Base-by-base conservation (phyloP, 2,113 vertebrate species). In the Geothlypis trichas region DNA sequence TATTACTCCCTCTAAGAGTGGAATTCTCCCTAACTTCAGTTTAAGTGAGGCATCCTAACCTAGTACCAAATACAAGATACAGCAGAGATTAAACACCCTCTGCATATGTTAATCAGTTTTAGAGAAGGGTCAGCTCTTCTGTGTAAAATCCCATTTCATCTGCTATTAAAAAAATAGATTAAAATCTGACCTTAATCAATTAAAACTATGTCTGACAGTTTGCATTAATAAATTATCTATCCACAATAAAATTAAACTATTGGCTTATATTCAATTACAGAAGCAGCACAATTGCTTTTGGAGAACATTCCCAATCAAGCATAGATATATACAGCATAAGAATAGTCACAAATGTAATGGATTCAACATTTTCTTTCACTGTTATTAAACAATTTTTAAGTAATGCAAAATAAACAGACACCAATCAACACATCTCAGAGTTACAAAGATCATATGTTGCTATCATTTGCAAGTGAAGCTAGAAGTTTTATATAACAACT, bases 321-420 rank as follows among this genome's bases (percentile, higher is more conserved):
- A 71, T 0, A 80, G 18, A 39, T 51, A 67, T 8, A n/a, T 5
- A 8, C 9, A 84, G 37, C 0, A 0, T 15, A 44, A 49, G 27
- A 90, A 72, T 15, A 81, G 27, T 58, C n/a, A 46, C 9, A 55
- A 44, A 66, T 59, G 5, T 62, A 82, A 84, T 49, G 24, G 24
- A 83, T 69, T 87, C 37, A 78, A 44, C 8, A 59, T 80, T 79
- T 69, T 33, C 9, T 90, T 61, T 68, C 14, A 76, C 23, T 61
- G 22, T 18, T 79, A 54, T 13, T 41, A 74, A 83, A 54, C 11
- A 46, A 63, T 39, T 68, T 75, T 65, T 23, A 92, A 74, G 21
- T 63, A 79, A 78, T 5, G 33, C 27, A 69, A 79, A 93, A 87
- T 39, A 20, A 76, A 14, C 17, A 72, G 66, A 79, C 24, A 54